Evolutionary conservation across 2,797 vertebrate species (phyloP).

Genomic region (Borostomias antarcticus): DNA sequence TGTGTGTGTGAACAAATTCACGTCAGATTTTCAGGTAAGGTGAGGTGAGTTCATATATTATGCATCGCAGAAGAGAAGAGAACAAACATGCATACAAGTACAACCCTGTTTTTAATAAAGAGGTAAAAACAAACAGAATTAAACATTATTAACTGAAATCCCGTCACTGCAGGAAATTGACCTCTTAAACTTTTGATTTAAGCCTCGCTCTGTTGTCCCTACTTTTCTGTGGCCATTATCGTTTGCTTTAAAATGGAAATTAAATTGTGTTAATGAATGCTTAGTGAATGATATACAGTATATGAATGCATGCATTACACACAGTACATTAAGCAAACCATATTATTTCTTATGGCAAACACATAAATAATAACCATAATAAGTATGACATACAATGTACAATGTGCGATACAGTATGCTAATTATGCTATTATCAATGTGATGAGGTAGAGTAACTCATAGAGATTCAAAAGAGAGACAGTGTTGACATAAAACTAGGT

Average conservation of each 20-base stretch:
- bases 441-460: too few relatives aligned
- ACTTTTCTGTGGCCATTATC: conserved; percentile 43
- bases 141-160: too few relatives aligned
- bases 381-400: too few relatives aligned
- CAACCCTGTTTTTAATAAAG: too few relatives aligned
- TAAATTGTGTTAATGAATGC: conserved; percentile 61
- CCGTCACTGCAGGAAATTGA: too few relatives aligned
- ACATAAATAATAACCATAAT: background rate
- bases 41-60: conserved; percentile 3
- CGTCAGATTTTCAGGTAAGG: conserved; percentile 17
- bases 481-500: background rate
- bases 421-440: too few relatives aligned
- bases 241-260: conserved; percentile 61
- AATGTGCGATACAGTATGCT: too few relatives aligned
- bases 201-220: conserved; percentile 39
- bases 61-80: background rate
- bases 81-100: background rate
- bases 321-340: background rate
- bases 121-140: background rate
- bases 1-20: conserved; percentile 40
- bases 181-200: conserved; percentile 36
- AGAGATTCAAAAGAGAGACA: background rate
- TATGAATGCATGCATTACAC: conserved; percentile 49
- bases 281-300: conserved; percentile 55
- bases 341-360: too few relatives aligned